These are phyloP conservation scores for Gulo gulo DNA, from an alignment of 2,113 vertebrate genomes.

Conservation along the genomic window DNA sequence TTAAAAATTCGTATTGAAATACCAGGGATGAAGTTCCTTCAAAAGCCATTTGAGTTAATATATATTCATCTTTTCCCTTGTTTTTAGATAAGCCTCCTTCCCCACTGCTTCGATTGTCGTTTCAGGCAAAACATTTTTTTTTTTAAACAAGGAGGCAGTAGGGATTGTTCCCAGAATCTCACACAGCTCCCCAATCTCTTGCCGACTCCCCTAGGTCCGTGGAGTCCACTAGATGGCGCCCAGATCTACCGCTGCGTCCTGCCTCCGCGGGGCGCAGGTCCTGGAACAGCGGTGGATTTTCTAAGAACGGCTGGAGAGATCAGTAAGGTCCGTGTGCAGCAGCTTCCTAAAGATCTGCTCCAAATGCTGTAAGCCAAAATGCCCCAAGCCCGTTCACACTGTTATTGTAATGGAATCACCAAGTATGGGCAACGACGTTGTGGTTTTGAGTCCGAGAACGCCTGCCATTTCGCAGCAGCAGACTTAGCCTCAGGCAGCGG, in stretches of 20 bases:
- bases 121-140: neutral
- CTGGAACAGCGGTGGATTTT: neutral
- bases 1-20: neutral
- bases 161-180: neutral
- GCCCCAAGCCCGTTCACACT: neutral
- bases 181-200: neutral
- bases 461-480: neutral
- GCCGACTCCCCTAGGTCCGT: neutral
- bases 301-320: neutral
- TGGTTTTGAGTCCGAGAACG: neutral
- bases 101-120: neutral
- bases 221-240: conserved; percentile 78
- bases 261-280: neutral
- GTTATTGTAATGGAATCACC: neutral
- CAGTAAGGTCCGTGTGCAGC: neutral
- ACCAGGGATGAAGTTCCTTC: neutral
- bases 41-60: neutral
- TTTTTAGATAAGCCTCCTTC: neutral
- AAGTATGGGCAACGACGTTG: neutral
- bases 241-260: neutral
- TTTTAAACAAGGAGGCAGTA: neutral
- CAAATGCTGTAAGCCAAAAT: neutral
- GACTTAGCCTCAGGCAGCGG: neutral
- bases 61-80: neutral
- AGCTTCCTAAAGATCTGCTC: neutral